Percentiles rank a stretch among this genome's conserved stretches.
These are phyloP conservation scores for Ophion ellenae DNA, from an alignment of 2,888 invertebrate genomes.

Conservation along the genomic window DNA sequence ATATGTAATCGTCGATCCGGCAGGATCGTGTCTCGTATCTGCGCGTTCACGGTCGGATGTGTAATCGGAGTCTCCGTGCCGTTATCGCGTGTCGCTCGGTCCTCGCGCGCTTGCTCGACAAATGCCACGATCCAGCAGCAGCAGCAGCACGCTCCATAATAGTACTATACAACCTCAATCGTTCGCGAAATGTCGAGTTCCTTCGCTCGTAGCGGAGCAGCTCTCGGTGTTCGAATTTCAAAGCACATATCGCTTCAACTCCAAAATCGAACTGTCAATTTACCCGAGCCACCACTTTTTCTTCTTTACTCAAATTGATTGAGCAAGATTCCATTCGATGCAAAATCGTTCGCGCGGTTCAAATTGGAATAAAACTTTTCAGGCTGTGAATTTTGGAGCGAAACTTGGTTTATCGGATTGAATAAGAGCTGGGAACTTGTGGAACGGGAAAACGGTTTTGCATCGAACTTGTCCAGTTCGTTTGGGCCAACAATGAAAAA, in stretches of 20 bases:
- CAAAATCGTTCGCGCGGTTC: too few species aligned
- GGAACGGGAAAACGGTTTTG: too few species aligned
- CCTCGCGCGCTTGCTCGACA: slow-evolving; percentile 32
- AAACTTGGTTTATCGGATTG: too few species aligned
- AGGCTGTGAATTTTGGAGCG: too few species aligned
- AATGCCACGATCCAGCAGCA: slow-evolving; percentile 5
- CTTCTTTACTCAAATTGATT: background rate
- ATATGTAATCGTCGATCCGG: slow-evolving; percentile 60
- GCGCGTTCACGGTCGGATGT: slow-evolving; percentile 15
- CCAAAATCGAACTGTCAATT: background rate
- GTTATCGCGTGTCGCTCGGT: slow-evolving; percentile 44
- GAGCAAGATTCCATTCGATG: background rate
- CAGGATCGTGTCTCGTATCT: slow-evolving; percentile 16
- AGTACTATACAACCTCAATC: background rate
- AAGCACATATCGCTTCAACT: background rate
- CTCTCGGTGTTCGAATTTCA: background rate
- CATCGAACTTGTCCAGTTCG: too few species aligned
- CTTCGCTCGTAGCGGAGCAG: background rate
- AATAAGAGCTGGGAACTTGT: too few species aligned
- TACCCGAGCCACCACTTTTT: background rate
- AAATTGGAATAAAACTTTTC: too few species aligned
- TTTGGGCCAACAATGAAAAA: too few species aligned
- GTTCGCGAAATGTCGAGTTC: background rate
- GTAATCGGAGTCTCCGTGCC: slow-evolving; percentile 50
- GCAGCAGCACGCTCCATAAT: background rate